Conservation (phyloP, 2,888 invertebrate species). For the Autographa pulchrina region DNA sequence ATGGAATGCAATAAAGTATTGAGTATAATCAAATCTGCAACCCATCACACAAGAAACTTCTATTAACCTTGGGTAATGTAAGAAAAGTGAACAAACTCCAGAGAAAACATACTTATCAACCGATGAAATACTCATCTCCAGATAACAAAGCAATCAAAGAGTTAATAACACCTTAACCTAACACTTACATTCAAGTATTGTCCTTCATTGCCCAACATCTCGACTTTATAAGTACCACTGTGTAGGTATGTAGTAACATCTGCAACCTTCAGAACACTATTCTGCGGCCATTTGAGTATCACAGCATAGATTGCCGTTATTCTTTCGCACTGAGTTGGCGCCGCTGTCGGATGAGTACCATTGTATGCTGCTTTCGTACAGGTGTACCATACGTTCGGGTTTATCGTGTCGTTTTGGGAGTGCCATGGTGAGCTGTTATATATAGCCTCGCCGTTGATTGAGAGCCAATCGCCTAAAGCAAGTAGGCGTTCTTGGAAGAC, state of each 20-base stretch:
- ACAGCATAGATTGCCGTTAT: constrained; percentile 91
- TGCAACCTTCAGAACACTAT: constrained; percentile 80
- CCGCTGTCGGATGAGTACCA: constrained; percentile 63
- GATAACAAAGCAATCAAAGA: not conserved
- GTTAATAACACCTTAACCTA: constrained; percentile 21
- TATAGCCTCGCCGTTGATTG: constrained; percentile 96
- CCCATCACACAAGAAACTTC: too few relatives aligned
- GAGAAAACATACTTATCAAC: not conserved
- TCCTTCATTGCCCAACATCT: constrained; percentile 72
- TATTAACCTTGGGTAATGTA: too few relatives aligned
- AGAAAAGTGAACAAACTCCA: not conserved
- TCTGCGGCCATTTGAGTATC: constrained; percentile 92
- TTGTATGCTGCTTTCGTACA: constrained; percentile 70
- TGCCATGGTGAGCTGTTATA: constrained; percentile 94
- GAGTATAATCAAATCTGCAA: too few relatives aligned
- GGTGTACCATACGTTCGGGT: constrained; percentile 94
- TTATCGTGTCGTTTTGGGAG: constrained; percentile 93
- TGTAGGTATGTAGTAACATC: constrained; percentile 70
- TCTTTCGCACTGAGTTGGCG: constrained; percentile 59
- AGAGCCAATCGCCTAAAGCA: constrained; percentile 94
- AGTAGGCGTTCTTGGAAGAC: constrained; percentile 96
- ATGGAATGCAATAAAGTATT: too few relatives aligned
- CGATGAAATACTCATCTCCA: not conserved
- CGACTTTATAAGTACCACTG: constrained; percentile 66
- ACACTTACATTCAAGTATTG: constrained; percentile 70